Evolutionary conservation across 2,113 vertebrate genomes (phyloP), one percentile per base, ranked within the genome.

Genomic region (Piaya cayana): DNA sequence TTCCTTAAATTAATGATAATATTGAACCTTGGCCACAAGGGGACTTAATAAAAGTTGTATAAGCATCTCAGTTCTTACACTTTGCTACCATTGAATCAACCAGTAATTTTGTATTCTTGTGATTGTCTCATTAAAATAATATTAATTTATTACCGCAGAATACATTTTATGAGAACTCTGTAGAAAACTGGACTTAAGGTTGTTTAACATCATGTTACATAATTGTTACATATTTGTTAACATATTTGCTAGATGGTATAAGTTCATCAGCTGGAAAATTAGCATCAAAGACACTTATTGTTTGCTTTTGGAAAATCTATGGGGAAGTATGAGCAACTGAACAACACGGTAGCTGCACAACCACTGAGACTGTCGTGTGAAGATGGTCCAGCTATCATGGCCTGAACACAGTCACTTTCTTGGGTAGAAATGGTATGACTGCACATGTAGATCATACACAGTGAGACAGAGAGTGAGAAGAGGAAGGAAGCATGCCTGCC

Each of bases 331-430:
- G 37, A 77, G 20, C 26, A 26, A 5, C 19, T 65, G 70, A 82
- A 30, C 6, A 47, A 43, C 55, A 8, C 3, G 1, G 34, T 36
- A 29, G 13, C 23, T 65, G 30, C 3, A 9, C 1, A 1, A n/a
- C 14, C 18, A 5, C 67, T 55, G 39, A 70, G 69, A 39, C 15
- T 12, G 19, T 15, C 55, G 72, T 34, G 70, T 25, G 47, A 49
- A 29, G 17, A 34, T 23, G 12, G 12, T 58, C 15, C 49, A 36
- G 43, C 6, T 49, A 19, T 21, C 0, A 1, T 21, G 55, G 17
- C 26, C 7, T 49, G 56, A 71, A 63, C 17, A 13, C 0, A 3
- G 13, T 29, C 65, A 26, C 49, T n/a, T 49, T 42, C 42, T 47
- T 16, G 56, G 29, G 34, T 2, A 30, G 49, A 58, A 75, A 9